Conservation (phyloP, 1,140 invertebrate species). For the Dendroctonus ponderosae region DNA sequence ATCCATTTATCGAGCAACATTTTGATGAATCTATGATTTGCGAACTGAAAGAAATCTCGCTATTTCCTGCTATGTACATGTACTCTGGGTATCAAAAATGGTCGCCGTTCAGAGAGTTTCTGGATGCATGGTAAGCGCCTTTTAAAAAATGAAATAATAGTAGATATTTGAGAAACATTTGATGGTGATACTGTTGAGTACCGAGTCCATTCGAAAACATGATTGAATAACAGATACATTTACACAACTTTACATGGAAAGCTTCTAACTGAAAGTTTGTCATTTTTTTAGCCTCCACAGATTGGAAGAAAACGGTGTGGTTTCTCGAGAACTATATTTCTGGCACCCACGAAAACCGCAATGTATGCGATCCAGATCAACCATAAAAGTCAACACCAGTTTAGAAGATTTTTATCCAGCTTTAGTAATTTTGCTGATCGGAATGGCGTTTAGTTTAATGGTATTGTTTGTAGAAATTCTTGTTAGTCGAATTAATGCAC, state of each 20-base stretch:
- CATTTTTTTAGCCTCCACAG: constrained; percentile 28
- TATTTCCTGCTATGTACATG: constrained; percentile 41
- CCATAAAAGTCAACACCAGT: constrained; percentile 29
- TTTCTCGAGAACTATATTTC: constrained; percentile 31
- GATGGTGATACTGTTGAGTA: not conserved
- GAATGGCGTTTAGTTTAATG: constrained; percentile 32
- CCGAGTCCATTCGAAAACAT: not conserved
- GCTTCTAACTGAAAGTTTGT: no score
- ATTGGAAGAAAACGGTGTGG: constrained; percentile 35
- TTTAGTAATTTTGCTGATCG: constrained; percentile 33
- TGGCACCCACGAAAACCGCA: constrained; percentile 40
- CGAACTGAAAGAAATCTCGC: constrained; percentile 43
- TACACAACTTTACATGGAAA: no score
- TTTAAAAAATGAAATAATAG: not conserved
- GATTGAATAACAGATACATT: not conserved
- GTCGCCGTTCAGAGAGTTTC: constrained; percentile 42
- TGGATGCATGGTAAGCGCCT: constrained; percentile 42
- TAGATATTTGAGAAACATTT: no score
- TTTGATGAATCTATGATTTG: constrained; percentile 43
- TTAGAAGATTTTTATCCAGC: constrained; percentile 40
- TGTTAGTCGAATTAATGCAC: no score
- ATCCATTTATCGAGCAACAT: constrained; percentile 42
- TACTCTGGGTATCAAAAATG: constrained; percentile 41
- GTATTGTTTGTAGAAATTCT: constrained; percentile 32
- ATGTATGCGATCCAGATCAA: constrained; percentile 29